Evolutionary conservation across 2,113 vertebrate species (phyloP).

Genomic region (Pleuronectes platessa): DNA sequence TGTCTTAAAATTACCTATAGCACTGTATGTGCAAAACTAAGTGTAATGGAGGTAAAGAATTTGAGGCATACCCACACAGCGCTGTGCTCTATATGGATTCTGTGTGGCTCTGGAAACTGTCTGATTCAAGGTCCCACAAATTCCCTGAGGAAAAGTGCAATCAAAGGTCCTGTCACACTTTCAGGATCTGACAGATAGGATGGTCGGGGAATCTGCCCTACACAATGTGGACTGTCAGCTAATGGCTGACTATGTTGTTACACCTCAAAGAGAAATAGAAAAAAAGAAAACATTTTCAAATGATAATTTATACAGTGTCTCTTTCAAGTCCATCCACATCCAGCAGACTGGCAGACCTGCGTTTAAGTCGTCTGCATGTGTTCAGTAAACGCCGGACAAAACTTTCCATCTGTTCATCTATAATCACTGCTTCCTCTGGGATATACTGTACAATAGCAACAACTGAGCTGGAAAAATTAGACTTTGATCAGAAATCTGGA

Average conservation of each 20-base stretch:
- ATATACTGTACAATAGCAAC: background rate
- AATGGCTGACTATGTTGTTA: background rate
- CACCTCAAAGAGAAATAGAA: conserved; percentile 3
- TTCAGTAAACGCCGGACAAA: conserved; percentile 23
- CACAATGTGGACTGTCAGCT: conserved; percentile 15
- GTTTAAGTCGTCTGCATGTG: background rate
- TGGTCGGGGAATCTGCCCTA: conserved; percentile 31
- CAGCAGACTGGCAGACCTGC: background rate
- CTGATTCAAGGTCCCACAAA: conserved; percentile 27
- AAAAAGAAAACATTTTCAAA: background rate
- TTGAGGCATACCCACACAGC: too few species aligned
- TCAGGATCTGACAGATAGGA: conserved; percentile 24
- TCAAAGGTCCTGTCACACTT: background rate
- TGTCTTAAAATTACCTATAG: too few species aligned
- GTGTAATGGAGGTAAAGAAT: too few species aligned
- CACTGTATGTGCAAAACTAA: too few species aligned
- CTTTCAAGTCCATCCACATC: background rate
- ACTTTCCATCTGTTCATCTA: conserved; percentile 51
- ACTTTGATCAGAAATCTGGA: conserved; percentile 47
- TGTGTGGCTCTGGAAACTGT: conserved; percentile 3
- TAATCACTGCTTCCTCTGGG: conserved; percentile 35
- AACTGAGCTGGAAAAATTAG: conserved; percentile 11
- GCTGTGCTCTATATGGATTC: background rate
- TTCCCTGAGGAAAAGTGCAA: background rate
- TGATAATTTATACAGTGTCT: conserved; percentile 12